phyloP scores from a whole-genome alignment of 2,888 invertebrate genomes.

The Nemotelus pantherinus region DNA sequence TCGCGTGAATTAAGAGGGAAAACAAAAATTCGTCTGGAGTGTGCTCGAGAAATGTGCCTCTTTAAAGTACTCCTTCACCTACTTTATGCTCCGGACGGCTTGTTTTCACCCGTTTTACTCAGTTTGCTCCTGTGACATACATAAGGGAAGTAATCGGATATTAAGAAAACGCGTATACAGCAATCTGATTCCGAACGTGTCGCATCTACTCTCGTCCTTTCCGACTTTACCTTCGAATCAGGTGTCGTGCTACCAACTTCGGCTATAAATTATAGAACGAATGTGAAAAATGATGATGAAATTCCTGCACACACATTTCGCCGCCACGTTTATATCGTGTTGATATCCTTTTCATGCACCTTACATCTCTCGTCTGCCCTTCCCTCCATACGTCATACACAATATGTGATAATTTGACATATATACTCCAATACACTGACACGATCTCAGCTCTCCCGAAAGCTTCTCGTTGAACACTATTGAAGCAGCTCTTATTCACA shows the following conservation, averaged over 20 bases:
- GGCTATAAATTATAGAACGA: conserved; percentile 35
- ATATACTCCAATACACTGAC: conserved; percentile 37
- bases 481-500: not conserved
- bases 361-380: conserved; percentile 8
- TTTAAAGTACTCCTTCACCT: conserved; percentile 39
- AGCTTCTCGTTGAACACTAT: conserved; percentile 16
- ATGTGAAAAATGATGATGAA: conserved; percentile 31
- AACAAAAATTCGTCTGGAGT: not conserved
- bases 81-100: conserved; percentile 19
- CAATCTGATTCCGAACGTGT: conserved; percentile 21
- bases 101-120: conserved; percentile 15
- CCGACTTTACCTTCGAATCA: conserved; percentile 5
- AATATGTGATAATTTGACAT: conserved; percentile 30
- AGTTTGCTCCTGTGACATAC: conserved; percentile 40
- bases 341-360: conserved; percentile 40
- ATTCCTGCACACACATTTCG: conserved; percentile 42
- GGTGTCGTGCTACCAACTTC: conserved; percentile 24
- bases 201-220: conserved; percentile 22
- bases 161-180: conserved; percentile 17
- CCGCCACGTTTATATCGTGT: conserved; percentile 39
- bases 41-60: conserved; percentile 10
- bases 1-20: conserved; percentile 13
- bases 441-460: conserved; percentile 28
- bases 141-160: conserved; percentile 27
- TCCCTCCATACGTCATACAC: conserved; percentile 2